Base-by-base conservation (phyloP, 2,888 invertebrate genomes). In the Athripsodes cinereus region DNA sequence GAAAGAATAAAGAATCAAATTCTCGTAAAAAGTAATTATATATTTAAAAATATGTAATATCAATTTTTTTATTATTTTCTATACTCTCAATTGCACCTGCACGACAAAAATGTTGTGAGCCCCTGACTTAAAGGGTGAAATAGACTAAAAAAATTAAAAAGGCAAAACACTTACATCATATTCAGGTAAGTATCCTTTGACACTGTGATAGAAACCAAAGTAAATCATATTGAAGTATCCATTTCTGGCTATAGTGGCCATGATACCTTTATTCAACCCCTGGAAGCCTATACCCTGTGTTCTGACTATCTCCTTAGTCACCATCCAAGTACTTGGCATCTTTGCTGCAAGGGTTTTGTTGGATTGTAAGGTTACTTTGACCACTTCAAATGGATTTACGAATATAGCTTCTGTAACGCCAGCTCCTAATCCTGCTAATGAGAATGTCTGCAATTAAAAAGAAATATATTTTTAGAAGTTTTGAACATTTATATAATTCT, bases 321-420 rank as follows among this genome's bases (percentile, higher is more conserved):
- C 89, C 2, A 81, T 70, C 80, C 88, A 88, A 0, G 94, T 92
- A 62, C 88, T 88, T 1, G 89, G 89, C 11, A 82, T 71, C 67
- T 86, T 81, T 53, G 80, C 77, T 22, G 83, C 80, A 52, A 79
- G 74, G 0, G 84, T 78, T 57, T 84, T 84, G 69, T 92, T 87
- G 0, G 91, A 85, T 70, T 92, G 92, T 61, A 92, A 73, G 1
- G 85, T 85, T n/a, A 96, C 94, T 81, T 96, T 97, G 0, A 97
- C 92, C 31, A 95, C 93, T 81, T 96, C 96, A 71, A 96, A 96
- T 0, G 96, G 96, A 75, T 96, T 96, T 0, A 95, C 90, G 55
- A 95, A 79, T 62, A 96, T 81, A 5, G 89, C 94, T 76, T 96
- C 96, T n/a, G 96, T 90, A 1, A 92, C 74, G 52, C 96, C 96